These are phyloP conservation scores for Lophotis ruficrista DNA, from an alignment of 2,113 vertebrate species.

Conservation along the genomic window DNA sequence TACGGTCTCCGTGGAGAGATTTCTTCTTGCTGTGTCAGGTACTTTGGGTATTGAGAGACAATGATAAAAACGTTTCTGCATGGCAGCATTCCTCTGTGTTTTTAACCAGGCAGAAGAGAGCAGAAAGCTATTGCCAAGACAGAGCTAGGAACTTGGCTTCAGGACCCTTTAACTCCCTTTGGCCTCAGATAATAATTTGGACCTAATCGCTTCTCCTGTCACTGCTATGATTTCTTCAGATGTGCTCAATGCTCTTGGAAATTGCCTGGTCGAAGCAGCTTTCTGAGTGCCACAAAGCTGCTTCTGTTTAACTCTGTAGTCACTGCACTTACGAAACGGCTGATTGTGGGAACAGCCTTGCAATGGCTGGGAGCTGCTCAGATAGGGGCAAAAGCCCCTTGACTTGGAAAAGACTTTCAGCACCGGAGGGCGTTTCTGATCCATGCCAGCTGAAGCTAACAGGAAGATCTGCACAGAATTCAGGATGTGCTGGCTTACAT, in stretches of 20 bases:
- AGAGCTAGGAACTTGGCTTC: background rate
- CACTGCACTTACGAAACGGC: background rate
- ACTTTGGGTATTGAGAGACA: background rate
- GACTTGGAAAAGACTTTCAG: background rate
- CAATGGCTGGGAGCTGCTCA: background rate
- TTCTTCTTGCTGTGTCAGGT: conserved; percentile 26
- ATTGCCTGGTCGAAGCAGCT: background rate
- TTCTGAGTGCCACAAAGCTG: background rate
- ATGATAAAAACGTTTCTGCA: background rate
- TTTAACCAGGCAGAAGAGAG: background rate
- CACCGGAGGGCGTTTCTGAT: background rate
- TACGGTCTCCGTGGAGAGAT: background rate
- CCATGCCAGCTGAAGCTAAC: background rate
- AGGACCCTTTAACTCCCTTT: background rate
- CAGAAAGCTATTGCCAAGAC: background rate
- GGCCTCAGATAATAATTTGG: background rate
- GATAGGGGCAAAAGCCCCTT: background rate
- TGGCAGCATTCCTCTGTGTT: background rate
- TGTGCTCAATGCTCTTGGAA: background rate
- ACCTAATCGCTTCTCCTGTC: background rate
- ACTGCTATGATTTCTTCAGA: background rate
- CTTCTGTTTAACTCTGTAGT: background rate
- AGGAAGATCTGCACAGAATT: background rate
- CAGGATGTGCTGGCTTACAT: background rate
- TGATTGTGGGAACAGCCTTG: background rate